Conservation (phyloP, 2,888 invertebrate species). For the Drosophila acutilabella region DNA sequence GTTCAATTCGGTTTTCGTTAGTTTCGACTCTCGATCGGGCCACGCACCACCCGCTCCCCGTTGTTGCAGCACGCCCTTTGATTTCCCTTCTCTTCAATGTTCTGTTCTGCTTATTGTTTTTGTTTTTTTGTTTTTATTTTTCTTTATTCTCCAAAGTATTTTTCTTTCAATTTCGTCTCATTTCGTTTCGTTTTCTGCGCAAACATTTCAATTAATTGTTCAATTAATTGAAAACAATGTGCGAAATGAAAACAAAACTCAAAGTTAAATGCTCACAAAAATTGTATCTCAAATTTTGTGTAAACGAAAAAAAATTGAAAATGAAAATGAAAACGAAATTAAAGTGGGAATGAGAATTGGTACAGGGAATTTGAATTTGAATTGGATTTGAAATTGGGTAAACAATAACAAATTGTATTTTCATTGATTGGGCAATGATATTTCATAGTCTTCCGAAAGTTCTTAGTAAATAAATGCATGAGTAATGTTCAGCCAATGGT, state of each 20-base stretch:
- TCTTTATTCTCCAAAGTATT: slow-evolving; percentile 35
- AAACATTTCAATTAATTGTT: slow-evolving; percentile 74
- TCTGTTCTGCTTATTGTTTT: slow-evolving; percentile 24
- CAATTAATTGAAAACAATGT: slow-evolving; percentile 69
- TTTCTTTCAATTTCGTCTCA: slow-evolving; percentile 38
- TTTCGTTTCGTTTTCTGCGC: slow-evolving; percentile 46
- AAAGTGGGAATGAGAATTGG: slow-evolving; percentile 14
- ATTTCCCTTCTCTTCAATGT: not conserved
- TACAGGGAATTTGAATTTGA: slow-evolving; percentile 1
- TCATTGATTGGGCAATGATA: slow-evolving; percentile 31
- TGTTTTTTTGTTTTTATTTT: not conserved
- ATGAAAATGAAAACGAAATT: slow-evolving; percentile 24
- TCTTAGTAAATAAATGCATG: slow-evolving; percentile 38
- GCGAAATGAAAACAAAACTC: slow-evolving; percentile 54
- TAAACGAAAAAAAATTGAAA: slow-evolving; percentile 26
- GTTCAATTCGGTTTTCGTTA: slow-evolving; percentile 70
- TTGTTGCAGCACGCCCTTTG: slow-evolving; percentile 13
- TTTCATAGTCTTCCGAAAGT: slow-evolving; percentile 9
- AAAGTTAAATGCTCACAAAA: slow-evolving; percentile 11
- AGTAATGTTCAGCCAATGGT: slow-evolving; percentile 22
- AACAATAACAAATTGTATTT: slow-evolving; percentile 37
- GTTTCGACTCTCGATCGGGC: slow-evolving; percentile 45
- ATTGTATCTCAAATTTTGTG: slow-evolving; percentile 22
- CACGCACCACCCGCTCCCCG: slow-evolving; percentile 7
- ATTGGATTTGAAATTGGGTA: slow-evolving; percentile 33